Percentiles rank a stretch among this genome's conserved stretches.
Conservation (phyloP, 2,113 vertebrate species). For the Perca flavescens region DNA sequence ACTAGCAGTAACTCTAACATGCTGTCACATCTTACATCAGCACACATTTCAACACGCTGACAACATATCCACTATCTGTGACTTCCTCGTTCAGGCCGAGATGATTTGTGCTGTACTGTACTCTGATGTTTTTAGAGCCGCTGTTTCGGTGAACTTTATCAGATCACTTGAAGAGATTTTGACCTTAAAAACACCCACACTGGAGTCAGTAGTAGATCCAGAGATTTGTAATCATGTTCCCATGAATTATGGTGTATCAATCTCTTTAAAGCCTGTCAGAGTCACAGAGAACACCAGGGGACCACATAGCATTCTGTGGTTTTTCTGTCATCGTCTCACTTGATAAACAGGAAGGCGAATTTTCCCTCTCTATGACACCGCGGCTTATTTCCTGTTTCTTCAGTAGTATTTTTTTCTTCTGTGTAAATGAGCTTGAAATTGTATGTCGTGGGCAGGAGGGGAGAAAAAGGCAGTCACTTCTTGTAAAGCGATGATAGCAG, state of each 20-base stretch:
- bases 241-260: slow-evolving; percentile 8
- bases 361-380: slow-evolving; percentile 86
- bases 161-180: slow-evolving; percentile 22
- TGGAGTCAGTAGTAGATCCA: slow-evolving; percentile 41
- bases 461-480: slow-evolving; percentile 80
- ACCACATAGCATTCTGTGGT: slow-evolving; percentile 70
- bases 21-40: slow-evolving; percentile 3
- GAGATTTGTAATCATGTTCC: slow-evolving; percentile 35
- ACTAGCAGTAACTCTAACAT: neutral
- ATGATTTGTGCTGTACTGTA: neutral
- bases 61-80: neutral
- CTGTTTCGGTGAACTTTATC: slow-evolving; percentile 57
- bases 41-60: slow-evolving; percentile 21
- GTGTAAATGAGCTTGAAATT: slow-evolving; percentile 66
- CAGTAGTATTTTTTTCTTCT: slow-evolving; percentile 82
- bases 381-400: slow-evolving; percentile 87
- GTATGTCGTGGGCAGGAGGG: slow-evolving; percentile 71
- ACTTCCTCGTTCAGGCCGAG: slow-evolving; percentile 19
- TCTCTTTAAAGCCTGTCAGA: slow-evolving; percentile 29
- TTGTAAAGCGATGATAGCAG: slow-evolving; percentile 80
- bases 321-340: slow-evolving; percentile 72
- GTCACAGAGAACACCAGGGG: slow-evolving; percentile 39
- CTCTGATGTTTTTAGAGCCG: slow-evolving; percentile 18
- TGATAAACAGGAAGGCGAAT: slow-evolving; percentile 90
- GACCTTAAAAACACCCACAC: slow-evolving; percentile 35